Conservation (phyloP, 2,797 vertebrate genomes). For the Amphiprion clarkii region DNA sequence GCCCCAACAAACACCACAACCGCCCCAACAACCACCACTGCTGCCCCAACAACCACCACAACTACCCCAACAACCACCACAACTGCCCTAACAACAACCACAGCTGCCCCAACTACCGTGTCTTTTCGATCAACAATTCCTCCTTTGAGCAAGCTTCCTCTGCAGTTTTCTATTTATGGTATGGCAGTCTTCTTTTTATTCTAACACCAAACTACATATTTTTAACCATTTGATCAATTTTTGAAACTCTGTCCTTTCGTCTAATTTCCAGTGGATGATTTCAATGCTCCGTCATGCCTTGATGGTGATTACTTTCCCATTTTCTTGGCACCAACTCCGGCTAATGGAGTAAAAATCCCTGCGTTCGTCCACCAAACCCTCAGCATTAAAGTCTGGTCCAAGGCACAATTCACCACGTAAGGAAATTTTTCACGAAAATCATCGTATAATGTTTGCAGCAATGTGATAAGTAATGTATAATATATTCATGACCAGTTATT, state of each 20-base stretch:
- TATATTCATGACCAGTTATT: too few species aligned
- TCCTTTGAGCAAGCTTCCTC: slow-evolving; percentile 34
- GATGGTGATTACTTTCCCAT: slow-evolving; percentile 61
- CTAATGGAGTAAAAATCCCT: slow-evolving; percentile 33
- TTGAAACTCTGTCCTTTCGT: background rate
- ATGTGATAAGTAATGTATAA: too few species aligned
- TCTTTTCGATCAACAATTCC: background rate
- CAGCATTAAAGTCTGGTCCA: slow-evolving; percentile 44
- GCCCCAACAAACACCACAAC: background rate
- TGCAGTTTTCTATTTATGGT: too few species aligned
- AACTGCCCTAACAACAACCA: background rate
- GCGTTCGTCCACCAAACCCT: slow-evolving; percentile 46
- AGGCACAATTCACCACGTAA: slow-evolving; percentile 41
- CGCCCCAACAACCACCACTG: background rate
- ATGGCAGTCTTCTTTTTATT: too few species aligned
- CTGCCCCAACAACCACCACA: too few species aligned
- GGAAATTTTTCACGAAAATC: background rate
- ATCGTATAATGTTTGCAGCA: background rate
- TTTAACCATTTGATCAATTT: background rate
- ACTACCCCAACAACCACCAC: too few species aligned
- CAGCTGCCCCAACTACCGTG: background rate
- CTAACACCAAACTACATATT: background rate
- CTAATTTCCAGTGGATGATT: slow-evolving; percentile 26
- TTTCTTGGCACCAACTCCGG: slow-evolving; percentile 56
- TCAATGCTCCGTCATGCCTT: slow-evolving; percentile 23